These are phyloP conservation scores for Caenorhabditis sp. DNA, from an alignment of 2,888 invertebrate genomes.

Conservation along the genomic window DNA sequence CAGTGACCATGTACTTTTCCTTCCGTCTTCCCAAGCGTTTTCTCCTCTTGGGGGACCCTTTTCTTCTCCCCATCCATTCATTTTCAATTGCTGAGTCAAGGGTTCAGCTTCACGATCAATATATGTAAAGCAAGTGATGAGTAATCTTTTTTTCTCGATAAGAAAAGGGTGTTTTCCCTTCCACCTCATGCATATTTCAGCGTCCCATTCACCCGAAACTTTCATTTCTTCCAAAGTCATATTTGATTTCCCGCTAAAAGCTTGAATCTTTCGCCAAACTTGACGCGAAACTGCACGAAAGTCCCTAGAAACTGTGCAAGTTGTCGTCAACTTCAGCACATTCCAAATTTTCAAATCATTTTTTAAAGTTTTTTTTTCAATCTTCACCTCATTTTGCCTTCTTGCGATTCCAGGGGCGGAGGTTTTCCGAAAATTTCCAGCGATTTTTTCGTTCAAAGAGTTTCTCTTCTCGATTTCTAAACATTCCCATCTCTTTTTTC, in stretches of 20 bases:
- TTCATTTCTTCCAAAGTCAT: background rate
- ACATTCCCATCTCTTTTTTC: background rate
- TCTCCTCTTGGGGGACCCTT: background rate
- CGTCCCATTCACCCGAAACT: background rate
- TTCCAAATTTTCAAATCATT: conserved; percentile 1
- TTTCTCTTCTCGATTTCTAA: background rate
- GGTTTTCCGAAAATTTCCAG: background rate
- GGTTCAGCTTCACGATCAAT: conserved; percentile 17
- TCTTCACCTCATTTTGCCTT: background rate
- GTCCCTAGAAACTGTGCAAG: background rate
- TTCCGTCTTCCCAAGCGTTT: conserved; percentile 35
- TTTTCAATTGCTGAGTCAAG: conserved; percentile 17
- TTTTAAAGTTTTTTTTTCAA: background rate
- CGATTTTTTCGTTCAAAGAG: background rate
- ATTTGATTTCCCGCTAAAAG: background rate
- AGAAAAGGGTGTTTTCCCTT: conserved; percentile 22
- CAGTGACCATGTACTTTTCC: conserved; percentile 39
- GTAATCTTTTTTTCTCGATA: conserved; percentile 49
- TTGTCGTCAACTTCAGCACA: conserved; percentile 8
- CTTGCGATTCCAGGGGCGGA: background rate
- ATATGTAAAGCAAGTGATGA: conserved; percentile 45
- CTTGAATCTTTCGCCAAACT: background rate
- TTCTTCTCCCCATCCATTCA: conserved; percentile 8
- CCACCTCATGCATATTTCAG: background rate
- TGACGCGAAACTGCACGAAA: background rate